Percentiles rank a stretch among this genome's conserved stretches.
These are phyloP conservation scores for Oryzias melastigma DNA, from an alignment of 2,113 vertebrate genomes.

Conservation along the genomic window DNA sequence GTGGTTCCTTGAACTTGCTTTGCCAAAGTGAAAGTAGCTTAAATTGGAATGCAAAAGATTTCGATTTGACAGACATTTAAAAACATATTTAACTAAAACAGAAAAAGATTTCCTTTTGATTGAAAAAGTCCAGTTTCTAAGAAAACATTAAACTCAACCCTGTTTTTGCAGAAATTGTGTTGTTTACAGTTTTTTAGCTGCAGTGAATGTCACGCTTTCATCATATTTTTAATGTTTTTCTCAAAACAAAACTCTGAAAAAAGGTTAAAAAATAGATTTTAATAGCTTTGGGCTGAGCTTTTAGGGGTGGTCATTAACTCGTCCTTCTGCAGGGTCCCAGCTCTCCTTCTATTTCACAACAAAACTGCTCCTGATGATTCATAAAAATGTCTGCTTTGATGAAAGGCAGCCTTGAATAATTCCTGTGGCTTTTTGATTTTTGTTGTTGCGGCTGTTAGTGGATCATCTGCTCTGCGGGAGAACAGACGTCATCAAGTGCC, in stretches of 20 bases:
- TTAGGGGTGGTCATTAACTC: conserved; percentile 1
- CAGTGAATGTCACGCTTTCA: neutral
- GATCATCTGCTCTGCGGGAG: conserved; percentile 32
- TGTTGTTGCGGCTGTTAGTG: conserved; percentile 33
- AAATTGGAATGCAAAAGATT: too few relatives aligned
- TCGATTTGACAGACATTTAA: too few relatives aligned
- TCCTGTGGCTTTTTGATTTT: conserved; percentile 42
- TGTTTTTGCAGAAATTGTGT: too few relatives aligned
- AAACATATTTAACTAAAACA: too few relatives aligned
- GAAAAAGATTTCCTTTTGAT: too few relatives aligned
- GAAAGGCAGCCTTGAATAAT: conserved; percentile 44
- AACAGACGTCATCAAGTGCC: conserved; percentile 31
- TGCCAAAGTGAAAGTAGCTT: too few relatives aligned
- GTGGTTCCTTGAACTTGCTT: too few relatives aligned
- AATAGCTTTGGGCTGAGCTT: neutral
- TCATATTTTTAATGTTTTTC: neutral
- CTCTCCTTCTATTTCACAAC: conserved; percentile 20
- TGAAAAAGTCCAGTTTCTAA: too few relatives aligned
- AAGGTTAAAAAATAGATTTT: neutral
- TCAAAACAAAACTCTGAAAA: neutral
- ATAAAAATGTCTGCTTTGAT: conserved; percentile 32
- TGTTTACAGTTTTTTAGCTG: neutral
- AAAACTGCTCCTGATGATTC: conserved; percentile 43
- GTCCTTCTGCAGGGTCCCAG: conserved; percentile 16
- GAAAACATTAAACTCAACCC: too few relatives aligned